Evolutionary conservation across 2,113 vertebrate species (phyloP).

Genomic region (Melanocharis versteri): DNA sequence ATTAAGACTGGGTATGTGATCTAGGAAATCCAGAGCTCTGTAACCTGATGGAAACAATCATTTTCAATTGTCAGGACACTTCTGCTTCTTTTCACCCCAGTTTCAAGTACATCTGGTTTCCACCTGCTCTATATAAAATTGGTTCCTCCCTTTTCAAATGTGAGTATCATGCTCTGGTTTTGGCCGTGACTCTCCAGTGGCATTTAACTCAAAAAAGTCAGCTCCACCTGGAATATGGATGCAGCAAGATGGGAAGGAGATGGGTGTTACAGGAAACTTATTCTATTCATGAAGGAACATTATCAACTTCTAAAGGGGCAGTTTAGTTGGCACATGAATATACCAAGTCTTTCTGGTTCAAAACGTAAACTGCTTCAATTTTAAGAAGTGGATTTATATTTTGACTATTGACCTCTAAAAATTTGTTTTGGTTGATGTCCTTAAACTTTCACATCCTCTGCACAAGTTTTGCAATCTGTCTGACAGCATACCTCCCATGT

Average conservation of each 20-base stretch:
- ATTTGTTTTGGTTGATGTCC: background rate
- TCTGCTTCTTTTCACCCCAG: conserved; percentile 41
- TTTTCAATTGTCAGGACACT: conserved; percentile 52
- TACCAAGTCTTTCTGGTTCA: background rate
- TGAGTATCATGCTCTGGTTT: background rate
- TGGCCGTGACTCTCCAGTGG: background rate
- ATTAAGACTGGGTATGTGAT: conserved; percentile 47
- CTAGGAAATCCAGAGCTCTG: conserved; percentile 48
- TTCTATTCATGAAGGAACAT: background rate
- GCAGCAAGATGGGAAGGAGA: background rate
- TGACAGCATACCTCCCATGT: background rate
- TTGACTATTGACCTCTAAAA: background rate
- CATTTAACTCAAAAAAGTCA: conserved; percentile 27
- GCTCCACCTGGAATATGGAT: background rate
- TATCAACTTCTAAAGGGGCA: background rate
- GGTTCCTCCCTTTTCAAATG: conserved; percentile 4
- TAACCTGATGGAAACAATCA: conserved; percentile 57
- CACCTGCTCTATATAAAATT: conserved; percentile 49
- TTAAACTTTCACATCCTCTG: background rate
- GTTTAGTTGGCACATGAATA: background rate
- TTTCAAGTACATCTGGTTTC: conserved; percentile 60
- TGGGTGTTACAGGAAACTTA: background rate
- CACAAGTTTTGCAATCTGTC: background rate
- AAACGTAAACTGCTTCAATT: background rate
- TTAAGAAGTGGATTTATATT: background rate